phyloP scores from a whole-genome alignment of 2,888 invertebrate species.

The Invenusta paracnida region DNA sequence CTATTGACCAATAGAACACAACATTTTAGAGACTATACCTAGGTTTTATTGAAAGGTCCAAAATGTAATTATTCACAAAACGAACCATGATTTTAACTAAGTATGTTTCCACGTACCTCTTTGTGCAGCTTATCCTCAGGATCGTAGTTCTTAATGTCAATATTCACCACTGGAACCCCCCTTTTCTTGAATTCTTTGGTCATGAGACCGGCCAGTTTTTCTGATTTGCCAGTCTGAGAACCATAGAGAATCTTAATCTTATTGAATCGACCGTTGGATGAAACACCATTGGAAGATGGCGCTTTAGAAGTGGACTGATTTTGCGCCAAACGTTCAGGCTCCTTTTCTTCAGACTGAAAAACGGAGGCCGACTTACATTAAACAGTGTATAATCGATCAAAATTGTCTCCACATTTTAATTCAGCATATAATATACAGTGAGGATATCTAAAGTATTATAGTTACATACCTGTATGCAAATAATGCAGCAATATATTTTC shows the following conservation, averaged over 20 bases:
- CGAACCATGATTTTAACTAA: too few relatives aligned
- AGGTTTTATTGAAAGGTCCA: too few relatives aligned
- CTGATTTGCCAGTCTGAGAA: slow-evolving; percentile 32
- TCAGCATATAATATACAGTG: too few relatives aligned
- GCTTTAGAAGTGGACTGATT: not conserved
- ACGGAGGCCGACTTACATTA: not conserved
- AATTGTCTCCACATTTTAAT: too few relatives aligned
- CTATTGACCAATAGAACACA: too few relatives aligned
- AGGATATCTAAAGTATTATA: too few relatives aligned
- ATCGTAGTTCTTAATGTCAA: slow-evolving; percentile 36
- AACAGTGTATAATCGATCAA: too few relatives aligned
- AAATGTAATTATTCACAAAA: too few relatives aligned
- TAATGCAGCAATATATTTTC: too few relatives aligned
- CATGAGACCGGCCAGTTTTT: slow-evolving; percentile 7
- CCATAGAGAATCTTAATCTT: slow-evolving; percentile 35
- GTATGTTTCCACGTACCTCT: too few relatives aligned
- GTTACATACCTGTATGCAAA: too few relatives aligned
- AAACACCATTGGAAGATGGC: not conserved
- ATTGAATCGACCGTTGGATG: not conserved
- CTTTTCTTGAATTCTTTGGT: not conserved
- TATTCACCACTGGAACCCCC: not conserved
- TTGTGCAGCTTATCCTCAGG: slow-evolving; percentile 32
- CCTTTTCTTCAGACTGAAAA: not conserved
- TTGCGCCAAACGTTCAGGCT: not conserved
- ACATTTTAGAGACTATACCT: too few relatives aligned